Evolutionary conservation across 2,888 invertebrate species (phyloP).

Genomic region (Hoplodrina blanda): DNA sequence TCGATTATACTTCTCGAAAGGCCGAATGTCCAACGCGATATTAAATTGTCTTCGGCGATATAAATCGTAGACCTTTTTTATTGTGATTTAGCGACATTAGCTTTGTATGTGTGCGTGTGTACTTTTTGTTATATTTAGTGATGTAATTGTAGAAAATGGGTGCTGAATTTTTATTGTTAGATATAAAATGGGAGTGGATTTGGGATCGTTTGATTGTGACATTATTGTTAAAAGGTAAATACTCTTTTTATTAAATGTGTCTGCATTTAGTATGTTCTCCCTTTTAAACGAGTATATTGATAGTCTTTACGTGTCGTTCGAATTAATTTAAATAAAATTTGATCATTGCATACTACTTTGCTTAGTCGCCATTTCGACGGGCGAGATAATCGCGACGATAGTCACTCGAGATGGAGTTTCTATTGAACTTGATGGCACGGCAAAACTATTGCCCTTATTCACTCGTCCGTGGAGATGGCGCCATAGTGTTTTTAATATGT

Average conservation of each 20-base stretch:
- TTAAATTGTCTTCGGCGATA: constrained; percentile 71
- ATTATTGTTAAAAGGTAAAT: constrained; percentile 15
- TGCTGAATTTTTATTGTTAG: constrained; percentile 40
- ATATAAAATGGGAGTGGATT: constrained; percentile 33
- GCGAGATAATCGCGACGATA: no score
- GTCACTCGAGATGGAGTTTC: no score
- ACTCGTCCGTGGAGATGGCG: no score
- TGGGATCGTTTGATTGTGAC: constrained; percentile 10
- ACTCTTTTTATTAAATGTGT: constrained; percentile 10
- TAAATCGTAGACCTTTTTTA: constrained; percentile 72
- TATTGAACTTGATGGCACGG: no score
- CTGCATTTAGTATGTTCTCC: neutral
- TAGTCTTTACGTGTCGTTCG: neutral
- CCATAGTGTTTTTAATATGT: no score
- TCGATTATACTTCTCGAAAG: constrained; percentile 73
- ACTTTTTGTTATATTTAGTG: constrained; percentile 34
- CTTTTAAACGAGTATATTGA: neutral
- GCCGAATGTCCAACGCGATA: constrained; percentile 66
- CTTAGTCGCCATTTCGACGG: neutral
- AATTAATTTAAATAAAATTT: neutral
- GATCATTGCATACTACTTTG: neutral
- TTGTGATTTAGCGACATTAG: constrained; percentile 64
- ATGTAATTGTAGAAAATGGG: constrained; percentile 27
- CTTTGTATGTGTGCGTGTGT: constrained; percentile 41
- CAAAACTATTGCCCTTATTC: no score